phyloP scores from a whole-genome alignment of 2,888 invertebrate species.

The Caenorhabditis doughertyi region DNA sequence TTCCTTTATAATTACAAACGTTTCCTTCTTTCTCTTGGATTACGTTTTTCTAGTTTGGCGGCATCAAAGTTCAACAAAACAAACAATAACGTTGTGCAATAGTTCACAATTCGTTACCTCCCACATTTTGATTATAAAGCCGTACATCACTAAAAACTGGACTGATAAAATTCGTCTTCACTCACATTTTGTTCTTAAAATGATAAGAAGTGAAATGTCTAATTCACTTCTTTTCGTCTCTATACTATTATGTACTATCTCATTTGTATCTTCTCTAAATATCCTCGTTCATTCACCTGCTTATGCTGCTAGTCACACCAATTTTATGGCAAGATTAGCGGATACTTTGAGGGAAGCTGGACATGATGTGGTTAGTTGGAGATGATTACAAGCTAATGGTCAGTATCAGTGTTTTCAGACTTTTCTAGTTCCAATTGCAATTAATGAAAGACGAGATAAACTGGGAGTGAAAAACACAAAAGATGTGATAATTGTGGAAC shows the following conservation, averaged over 20 bases:
- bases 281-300: conserved; percentile 56
- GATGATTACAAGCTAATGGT: too few relatives aligned
- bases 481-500: conserved; percentile 44
- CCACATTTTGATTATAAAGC: conserved; percentile 17
- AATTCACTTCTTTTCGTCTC: conserved; percentile 7
- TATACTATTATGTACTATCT: neutral
- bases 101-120: conserved; percentile 19
- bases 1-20: too few relatives aligned
- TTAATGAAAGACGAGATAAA: conserved; percentile 10
- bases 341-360: conserved; percentile 56
- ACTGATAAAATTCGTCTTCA: neutral
- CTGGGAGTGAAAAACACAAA: conserved; percentile 34
- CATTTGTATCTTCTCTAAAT: conserved; percentile 31
- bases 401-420: conserved; percentile 16
- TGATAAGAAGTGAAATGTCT: neutral
- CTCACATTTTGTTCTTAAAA: neutral
- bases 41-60: neutral
- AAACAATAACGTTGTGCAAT: conserved; percentile 49
- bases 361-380: conserved; percentile 60
- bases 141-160: conserved; percentile 10
- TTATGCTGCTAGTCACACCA: conserved; percentile 60
- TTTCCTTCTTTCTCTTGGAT: too few relatives aligned
- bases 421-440: conserved; percentile 9
- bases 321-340: conserved; percentile 63
- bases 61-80: conserved; percentile 27